Conservation (phyloP, 2,797 vertebrate species). For the Hypotaenidia okinawae region DNA sequence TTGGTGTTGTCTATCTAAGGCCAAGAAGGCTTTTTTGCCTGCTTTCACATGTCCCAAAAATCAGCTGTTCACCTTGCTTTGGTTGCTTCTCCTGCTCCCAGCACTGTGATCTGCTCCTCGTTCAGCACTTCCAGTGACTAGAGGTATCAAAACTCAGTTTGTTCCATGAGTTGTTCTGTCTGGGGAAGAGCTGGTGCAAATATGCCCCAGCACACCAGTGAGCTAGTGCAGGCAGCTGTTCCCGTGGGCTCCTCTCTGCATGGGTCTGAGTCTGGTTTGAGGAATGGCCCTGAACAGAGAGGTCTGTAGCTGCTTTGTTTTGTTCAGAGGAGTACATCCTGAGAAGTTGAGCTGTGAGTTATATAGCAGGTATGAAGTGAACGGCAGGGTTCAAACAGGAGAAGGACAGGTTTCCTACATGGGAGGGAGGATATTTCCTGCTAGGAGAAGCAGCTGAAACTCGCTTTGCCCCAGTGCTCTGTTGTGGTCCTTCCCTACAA, state of each 20-base stretch:
- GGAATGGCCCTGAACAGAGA: not conserved
- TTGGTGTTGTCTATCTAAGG: not conserved
- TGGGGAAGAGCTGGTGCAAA: not conserved
- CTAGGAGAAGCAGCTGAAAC: not conserved
- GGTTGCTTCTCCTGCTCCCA: not conserved
- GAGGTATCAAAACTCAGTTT: not conserved
- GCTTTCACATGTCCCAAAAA: not conserved
- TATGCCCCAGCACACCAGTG: rapidly evolving
- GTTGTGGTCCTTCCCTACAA: not conserved
- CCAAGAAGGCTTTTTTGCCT: not conserved
- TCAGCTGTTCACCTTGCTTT: not conserved
- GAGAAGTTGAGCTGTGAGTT: not conserved
- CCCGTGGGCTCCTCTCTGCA: not conserved
- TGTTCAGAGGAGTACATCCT: not conserved
- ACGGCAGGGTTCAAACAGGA: not conserved
- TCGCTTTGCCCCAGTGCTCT: not conserved
- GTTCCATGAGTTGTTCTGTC: not conserved
- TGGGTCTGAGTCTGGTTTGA: not conserved
- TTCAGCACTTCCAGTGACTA: not conserved
- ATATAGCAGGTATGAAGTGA: not conserved
- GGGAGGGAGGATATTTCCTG: not conserved
- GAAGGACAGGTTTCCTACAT: not conserved
- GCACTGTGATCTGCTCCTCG: not conserved
- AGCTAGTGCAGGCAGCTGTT: not conserved
- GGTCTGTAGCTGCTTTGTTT: not conserved